These are phyloP conservation scores for Bombus affinis DNA, from an alignment of 1,140 invertebrate genomes.

Conservation along the genomic window DNA sequence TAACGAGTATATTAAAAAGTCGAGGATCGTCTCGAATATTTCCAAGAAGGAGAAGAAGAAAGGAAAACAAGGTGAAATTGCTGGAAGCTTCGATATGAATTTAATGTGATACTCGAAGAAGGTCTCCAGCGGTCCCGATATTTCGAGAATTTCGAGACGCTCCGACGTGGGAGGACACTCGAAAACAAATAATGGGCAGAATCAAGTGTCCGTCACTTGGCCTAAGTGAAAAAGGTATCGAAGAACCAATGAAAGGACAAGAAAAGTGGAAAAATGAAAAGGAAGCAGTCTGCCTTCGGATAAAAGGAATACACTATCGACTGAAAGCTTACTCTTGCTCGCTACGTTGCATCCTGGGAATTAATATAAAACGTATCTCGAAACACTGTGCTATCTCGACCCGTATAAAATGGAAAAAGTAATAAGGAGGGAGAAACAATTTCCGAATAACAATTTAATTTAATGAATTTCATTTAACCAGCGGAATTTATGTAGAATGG, in stretches of 20 bases:
- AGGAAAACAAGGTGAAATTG: neutral
- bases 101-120: neutral
- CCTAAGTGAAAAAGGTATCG: neutral
- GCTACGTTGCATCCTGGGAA: neutral
- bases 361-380: neutral
- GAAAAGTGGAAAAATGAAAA: neutral
- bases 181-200: slow-evolving; percentile 22
- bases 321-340: neutral
- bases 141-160: slow-evolving; percentile 11
- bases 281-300: neutral
- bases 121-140: neutral
- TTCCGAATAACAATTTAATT: neutral
- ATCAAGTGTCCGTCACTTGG: slow-evolving; percentile 30
- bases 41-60: neutral
- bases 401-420: neutral
- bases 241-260: neutral
- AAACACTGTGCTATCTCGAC: no score
- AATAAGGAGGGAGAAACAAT: neutral
- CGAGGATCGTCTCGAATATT: neutral
- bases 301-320: neutral
- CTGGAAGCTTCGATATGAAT: slow-evolving; percentile 14
- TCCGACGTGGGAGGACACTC: neutral
- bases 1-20: neutral
- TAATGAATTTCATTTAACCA: neutral
- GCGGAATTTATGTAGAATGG: neutral